These are phyloP conservation scores for Blastobasis adustella DNA, from an alignment of 2,888 invertebrate species.

Conservation along the genomic window DNA sequence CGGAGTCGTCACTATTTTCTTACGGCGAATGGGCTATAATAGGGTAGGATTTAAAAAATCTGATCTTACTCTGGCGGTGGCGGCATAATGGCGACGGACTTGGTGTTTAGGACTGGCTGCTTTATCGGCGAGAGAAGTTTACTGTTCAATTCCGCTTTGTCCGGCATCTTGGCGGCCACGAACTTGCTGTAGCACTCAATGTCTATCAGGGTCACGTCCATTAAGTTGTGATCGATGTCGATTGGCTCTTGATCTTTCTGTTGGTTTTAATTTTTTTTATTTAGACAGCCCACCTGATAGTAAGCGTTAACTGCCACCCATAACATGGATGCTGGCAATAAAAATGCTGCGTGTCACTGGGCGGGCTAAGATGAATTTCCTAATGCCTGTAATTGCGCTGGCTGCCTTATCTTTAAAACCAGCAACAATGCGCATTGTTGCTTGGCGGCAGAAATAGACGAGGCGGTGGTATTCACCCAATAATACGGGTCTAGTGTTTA, in stretches of 20 bases:
- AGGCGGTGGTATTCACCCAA: no score
- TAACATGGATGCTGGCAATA: no score
- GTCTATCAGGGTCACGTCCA: slow-evolving; percentile 77
- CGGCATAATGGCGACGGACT: slow-evolving; percentile 23
- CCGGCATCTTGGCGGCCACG: slow-evolving; percentile 36
- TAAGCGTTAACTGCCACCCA: no score
- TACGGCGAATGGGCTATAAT: background rate
- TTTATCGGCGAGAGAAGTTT: slow-evolving; percentile 13
- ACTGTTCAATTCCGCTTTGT: background rate
- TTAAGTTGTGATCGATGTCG: slow-evolving; percentile 78
- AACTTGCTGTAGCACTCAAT: slow-evolving; percentile 82
- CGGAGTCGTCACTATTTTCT: no score
- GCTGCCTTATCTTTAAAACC: no score
- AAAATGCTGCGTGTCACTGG: no score
- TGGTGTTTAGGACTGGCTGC: background rate
- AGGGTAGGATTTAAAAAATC: background rate
- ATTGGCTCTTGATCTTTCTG: slow-evolving; percentile 76
- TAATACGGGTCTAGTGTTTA: no score
- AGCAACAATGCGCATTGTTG: no score
- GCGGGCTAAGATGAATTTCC: no score
- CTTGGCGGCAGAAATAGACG: no score
- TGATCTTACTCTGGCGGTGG: slow-evolving; percentile 38
- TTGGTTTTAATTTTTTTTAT: background rate
- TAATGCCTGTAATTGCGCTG: no score
- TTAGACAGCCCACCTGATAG: no score